phyloP scores from a whole-genome alignment of 2,797 vertebrate species.

The Lepus townsendii region DNA sequence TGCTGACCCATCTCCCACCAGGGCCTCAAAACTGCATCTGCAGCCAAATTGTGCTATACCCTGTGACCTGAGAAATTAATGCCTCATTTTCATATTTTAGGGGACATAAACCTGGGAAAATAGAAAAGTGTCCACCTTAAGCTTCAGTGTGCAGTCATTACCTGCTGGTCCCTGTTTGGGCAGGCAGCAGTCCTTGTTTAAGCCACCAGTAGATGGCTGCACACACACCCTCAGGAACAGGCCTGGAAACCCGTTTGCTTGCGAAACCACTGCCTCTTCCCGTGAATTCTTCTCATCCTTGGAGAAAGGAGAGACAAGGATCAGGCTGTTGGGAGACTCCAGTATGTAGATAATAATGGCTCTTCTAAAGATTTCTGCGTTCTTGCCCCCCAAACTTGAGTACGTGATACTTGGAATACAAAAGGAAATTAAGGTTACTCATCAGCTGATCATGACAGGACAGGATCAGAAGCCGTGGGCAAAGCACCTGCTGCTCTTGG shows the following conservation, averaged over 20 bases:
- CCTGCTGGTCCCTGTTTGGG: background rate
- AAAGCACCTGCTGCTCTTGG: background rate
- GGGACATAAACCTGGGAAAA: background rate
- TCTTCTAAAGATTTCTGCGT: background rate
- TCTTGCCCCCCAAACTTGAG: too few relatives aligned
- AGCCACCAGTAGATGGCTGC: background rate
- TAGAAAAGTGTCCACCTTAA: background rate
- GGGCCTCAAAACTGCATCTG: background rate
- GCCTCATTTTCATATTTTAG: conserved; percentile 19
- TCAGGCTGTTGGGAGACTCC: background rate
- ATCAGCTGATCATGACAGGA: background rate
- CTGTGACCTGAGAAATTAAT: background rate
- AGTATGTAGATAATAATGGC: background rate
- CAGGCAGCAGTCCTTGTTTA: background rate
- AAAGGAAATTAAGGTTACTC: background rate
- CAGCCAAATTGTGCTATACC: background rate
- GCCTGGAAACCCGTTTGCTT: background rate
- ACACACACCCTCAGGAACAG: background rate
- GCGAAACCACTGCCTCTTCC: background rate
- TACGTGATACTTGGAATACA: background rate
- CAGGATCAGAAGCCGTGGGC: background rate
- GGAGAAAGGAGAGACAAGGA: background rate
- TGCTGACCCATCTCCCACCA: background rate
- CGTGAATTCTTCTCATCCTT: background rate
- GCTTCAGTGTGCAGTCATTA: background rate